Conservation (phyloP, 1,140 invertebrate genomes). For the Arctopsyche grandis region DNA sequence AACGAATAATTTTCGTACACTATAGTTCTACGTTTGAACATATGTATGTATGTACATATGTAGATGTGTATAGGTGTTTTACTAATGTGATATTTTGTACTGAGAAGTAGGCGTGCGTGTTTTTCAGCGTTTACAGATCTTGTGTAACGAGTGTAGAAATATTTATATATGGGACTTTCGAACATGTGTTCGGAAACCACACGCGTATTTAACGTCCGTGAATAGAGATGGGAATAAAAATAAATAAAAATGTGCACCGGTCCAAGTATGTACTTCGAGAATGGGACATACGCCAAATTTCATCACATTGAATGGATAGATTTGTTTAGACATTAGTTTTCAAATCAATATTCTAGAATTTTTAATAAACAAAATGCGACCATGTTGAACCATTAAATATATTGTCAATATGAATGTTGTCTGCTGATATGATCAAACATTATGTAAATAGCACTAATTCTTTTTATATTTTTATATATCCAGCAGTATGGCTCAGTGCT, state of each 20-base stretch:
- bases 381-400: too few species aligned
- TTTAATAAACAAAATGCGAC: too few species aligned
- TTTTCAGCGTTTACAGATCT: neutral
- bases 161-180: too few species aligned
- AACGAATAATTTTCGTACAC: neutral
- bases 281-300: neutral
- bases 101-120: neutral
- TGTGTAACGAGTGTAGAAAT: too few species aligned
- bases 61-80: neutral
- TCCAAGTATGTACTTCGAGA: neutral
- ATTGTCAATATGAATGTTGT: too few species aligned
- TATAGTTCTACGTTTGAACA: neutral
- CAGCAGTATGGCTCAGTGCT: too few species aligned
- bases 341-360: too few species aligned
- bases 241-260: too few species aligned
- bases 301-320: neutral
- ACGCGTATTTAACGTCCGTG: neutral
- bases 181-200: neutral
- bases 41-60: neutral
- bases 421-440: too few species aligned
- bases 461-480: too few species aligned
- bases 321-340: too few species aligned
- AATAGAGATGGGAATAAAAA: neutral
- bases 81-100: neutral
- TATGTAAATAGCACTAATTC: too few species aligned